Evolutionary conservation across 2,888 invertebrate species (phyloP).

Genomic region (Sclerodermus sp.): DNA sequence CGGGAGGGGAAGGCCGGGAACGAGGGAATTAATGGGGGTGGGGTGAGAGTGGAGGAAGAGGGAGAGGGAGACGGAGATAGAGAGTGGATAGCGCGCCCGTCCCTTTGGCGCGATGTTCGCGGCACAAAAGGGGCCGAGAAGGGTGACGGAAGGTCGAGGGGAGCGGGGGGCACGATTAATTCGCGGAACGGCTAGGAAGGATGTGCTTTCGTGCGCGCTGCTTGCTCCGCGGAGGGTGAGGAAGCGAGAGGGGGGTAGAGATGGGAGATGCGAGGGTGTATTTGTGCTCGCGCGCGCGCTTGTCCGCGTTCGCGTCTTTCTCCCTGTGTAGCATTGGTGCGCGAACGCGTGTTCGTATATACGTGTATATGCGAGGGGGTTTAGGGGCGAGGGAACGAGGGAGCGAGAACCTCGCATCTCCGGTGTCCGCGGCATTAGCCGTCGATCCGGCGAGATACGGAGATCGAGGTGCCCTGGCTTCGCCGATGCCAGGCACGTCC

Average conservation of each 20-base stretch:
- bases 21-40: no score
- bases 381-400: no score
- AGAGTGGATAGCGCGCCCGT: conserved; percentile 3
- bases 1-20: no score
- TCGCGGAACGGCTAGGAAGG: conserved; percentile 44
- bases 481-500: conserved; percentile 54
- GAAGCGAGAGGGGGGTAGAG: conserved; percentile 11
- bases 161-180: conserved; percentile 36
- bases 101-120: conserved; percentile 7
- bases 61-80: neutral
- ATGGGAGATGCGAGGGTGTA: neutral
- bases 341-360: no score
- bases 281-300: neutral
- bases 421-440: conserved; percentile 45
- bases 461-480: conserved; percentile 38
- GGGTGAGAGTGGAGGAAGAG: neutral
- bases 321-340: no score
- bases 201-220: conserved; percentile 22
- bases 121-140: conserved; percentile 28
- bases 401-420: conserved; percentile 20
- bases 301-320: neutral
- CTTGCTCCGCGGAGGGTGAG: conserved; percentile 8
- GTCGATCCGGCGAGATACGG: conserved; percentile 50
- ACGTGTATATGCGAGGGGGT: no score
- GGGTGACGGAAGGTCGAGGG: conserved; percentile 33